These are phyloP conservation scores for Noturus placidus DNA, from an alignment of 2,113 vertebrate species.

Conservation along the genomic window DNA sequence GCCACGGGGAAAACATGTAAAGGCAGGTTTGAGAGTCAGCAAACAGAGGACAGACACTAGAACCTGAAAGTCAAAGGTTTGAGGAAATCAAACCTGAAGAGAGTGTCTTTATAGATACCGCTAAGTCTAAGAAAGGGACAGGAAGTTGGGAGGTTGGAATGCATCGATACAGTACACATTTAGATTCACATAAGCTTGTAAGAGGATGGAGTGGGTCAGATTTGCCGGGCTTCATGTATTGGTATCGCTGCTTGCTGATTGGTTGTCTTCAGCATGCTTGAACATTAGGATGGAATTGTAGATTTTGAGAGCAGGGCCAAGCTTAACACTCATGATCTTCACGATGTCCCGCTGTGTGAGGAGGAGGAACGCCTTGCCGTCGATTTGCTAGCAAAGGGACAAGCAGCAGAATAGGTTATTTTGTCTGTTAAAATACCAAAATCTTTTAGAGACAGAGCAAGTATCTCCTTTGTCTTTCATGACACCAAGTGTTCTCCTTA, in stretches of 20 bases:
- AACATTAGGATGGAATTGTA: conserved; percentile 81
- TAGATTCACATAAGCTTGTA: conserved; percentile 36
- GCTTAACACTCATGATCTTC: conserved; percentile 77
- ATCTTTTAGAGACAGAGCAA: not conserved
- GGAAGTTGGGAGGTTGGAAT: conserved; percentile 47
- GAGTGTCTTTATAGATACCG: conserved; percentile 39
- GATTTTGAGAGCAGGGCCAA: conserved; percentile 77
- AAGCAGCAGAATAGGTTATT: conserved; percentile 10
- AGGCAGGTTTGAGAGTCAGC: conserved; percentile 48
- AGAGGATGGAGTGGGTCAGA: not conserved
- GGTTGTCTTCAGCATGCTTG: conserved; percentile 65
- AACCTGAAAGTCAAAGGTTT: conserved; percentile 48
- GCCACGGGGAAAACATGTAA: conserved; percentile 35
- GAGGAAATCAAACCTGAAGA: conserved; percentile 26
- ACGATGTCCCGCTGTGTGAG: conserved; percentile 75
- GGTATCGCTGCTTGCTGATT: conserved; percentile 48
- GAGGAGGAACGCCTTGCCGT: conserved; percentile 75
- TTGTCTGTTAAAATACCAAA: not conserved
- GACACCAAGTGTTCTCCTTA: not conserved
- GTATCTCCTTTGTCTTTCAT: not conserved
- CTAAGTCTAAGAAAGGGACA: conserved; percentile 30
- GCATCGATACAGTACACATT: conserved; percentile 47
- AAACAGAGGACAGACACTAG: conserved; percentile 24
- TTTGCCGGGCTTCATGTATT: conserved; percentile 50
- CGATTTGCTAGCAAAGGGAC: conserved; percentile 70